Evolutionary conservation across 1,140 invertebrate genomes (phyloP), one percentile per base, ranked within the genome.

Genomic region (Bicyclus anynana): DNA sequence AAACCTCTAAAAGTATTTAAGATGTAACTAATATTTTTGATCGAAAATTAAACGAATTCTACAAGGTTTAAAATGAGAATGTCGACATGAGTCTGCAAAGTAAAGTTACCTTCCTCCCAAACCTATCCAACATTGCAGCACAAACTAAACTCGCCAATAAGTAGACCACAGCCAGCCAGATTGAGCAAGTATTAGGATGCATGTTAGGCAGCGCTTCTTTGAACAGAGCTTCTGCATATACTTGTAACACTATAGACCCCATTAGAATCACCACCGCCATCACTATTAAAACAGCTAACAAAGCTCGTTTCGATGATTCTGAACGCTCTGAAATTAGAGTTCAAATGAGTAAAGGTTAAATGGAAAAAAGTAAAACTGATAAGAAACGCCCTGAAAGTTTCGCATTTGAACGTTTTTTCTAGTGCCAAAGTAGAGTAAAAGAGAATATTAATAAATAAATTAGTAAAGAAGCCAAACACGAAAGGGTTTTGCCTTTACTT

Each of bases 191-290:
- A 50, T 80, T 84, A 0, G 84, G 59, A 7, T 76, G 47, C 77
- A 87, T 80, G 0, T 72, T 72, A 0, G 84, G 84, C 2, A 79
- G 65, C 0, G 81, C 83, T 37, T 83, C 77, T 17, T 69, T 77
- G 62, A 87, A 84, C 5, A 87, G 53, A 0, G 78, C 67, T 51
- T 84, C 83, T 0, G 83, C 83, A 50, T 83, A 87, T 14, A 87
- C 80, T 67, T 87, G 84, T 5, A 86, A 60, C 0, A 82, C 81
- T 1, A 83, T 69, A 4, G 78, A 68, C 0, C 83, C 83, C 81
- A 83, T 84, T 16, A 82, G 49, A 26, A 83, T 83, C 0, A 69
- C 74, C 0, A 67, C 6, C 0, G 69, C 56, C 73, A 83, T 84
- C 5, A 76, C 29, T 9, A 72, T 65, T 0, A 87, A 53, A 0